These are phyloP conservation scores for Sula dactylatra DNA, from an alignment of 2,113 vertebrate species.

Conservation along the genomic window DNA sequence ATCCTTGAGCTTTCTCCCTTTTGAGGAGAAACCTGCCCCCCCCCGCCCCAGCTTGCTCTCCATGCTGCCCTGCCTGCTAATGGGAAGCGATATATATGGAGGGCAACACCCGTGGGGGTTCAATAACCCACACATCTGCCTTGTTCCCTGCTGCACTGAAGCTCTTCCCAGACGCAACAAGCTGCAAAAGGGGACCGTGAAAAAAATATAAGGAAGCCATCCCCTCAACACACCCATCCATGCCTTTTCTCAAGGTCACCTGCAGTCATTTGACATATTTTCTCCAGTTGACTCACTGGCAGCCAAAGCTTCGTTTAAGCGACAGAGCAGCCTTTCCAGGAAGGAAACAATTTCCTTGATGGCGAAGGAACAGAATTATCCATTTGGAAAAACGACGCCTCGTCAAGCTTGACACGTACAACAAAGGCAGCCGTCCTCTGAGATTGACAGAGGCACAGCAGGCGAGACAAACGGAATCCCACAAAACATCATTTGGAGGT, in stretches of 20 bases:
- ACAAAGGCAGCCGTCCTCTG: conserved; percentile 26
- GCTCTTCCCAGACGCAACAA: neutral
- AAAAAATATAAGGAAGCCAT: neutral
- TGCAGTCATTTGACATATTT: neutral
- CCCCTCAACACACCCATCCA: neutral
- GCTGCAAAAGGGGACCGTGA: neutral
- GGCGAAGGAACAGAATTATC: conserved; percentile 20
- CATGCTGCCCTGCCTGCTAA: neutral
- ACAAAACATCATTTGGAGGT: conserved; percentile 16
- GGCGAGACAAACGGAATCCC: neutral
- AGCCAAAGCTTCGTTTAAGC: neutral
- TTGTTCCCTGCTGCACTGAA: too few species aligned
- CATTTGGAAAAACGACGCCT: conserved; percentile 33
- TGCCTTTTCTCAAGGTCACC: conserved; percentile 13
- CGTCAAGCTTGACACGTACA: conserved; percentile 15
- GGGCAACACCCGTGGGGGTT: neutral
- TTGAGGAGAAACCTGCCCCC: neutral
- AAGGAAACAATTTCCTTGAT: conserved; percentile 2
- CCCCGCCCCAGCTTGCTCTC: rapidly evolving
- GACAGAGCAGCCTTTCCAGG: conserved; percentile 11
- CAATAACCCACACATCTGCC: neutral
- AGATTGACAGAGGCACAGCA: neutral
- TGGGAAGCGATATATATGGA: rapidly evolving
- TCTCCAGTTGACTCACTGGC: neutral
- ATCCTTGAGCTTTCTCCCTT: neutral